Evolutionary conservation across 2,113 vertebrate species (phyloP).

Genomic region (Apteryx mantelli): DNA sequence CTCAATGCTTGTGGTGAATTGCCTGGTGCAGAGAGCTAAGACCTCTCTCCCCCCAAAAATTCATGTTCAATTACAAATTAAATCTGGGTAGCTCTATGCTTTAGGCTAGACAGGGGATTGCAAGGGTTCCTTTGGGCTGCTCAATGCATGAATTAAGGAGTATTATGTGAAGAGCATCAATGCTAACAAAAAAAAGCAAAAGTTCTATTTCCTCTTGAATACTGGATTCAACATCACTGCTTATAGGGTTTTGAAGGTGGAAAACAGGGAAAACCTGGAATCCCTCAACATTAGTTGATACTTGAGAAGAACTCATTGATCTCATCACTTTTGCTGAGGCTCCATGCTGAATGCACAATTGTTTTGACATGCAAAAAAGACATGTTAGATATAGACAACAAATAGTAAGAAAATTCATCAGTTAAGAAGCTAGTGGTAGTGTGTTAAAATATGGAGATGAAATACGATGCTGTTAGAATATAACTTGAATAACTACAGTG

Average conservation of each 20-base stretch:
- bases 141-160: not conserved
- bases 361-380: not conserved
- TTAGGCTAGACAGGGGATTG: not conserved
- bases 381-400: not conserved
- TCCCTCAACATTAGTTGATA: not conserved
- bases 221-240: not conserved
- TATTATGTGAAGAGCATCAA: not conserved
- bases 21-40: not conserved
- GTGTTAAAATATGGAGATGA: not conserved
- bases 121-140: not conserved
- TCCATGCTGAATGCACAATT: not conserved
- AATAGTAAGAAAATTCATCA: not conserved
- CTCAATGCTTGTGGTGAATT: not conserved
- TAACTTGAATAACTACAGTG: not conserved
- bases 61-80: slow-evolving; percentile 12
- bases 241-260: not conserved
- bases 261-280: not conserved
- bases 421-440: not conserved
- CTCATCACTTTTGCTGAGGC: not conserved
- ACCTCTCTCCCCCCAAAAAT: not conserved
- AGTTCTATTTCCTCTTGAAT: not conserved
- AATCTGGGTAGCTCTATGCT: not conserved
- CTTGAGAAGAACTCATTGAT: not conserved
- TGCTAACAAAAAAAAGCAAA: slow-evolving; percentile 6
- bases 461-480: not conserved